A percentile compares a stretch with the other conserved stretches of the same genome.
Conservation (phyloP, 2,888 invertebrate species). For the Callyntrura guangdongensis region DNA sequence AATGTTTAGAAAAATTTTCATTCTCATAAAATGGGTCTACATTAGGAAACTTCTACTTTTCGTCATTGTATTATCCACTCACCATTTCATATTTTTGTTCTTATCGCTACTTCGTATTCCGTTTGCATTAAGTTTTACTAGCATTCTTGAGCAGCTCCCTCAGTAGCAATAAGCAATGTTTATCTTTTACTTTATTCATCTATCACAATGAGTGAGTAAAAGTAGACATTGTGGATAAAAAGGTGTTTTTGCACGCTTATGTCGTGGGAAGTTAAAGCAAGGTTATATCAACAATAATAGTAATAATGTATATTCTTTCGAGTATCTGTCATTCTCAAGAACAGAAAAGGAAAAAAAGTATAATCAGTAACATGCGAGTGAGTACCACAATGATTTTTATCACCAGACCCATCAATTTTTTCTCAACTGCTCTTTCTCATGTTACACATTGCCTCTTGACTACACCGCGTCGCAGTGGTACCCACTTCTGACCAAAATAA, state of each 20-base stretch:
- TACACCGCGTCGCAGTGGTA: neutral
- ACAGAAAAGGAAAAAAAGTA: conserved; percentile 4
- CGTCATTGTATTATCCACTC: no score
- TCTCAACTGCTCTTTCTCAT: conserved; percentile 58
- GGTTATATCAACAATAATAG: conserved; percentile 11
- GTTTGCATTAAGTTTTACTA: no score
- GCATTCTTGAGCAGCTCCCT: no score
- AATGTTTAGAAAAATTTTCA: no score
- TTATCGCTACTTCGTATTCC: no score
- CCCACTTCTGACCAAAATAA: no score
- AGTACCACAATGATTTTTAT: conserved; percentile 64
- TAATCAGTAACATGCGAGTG: conserved; percentile 17
- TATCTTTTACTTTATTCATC: neutral
- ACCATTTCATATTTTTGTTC: no score
- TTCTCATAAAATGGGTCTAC: no score
- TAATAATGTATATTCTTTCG: neutral
- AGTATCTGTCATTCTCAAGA: neutral
- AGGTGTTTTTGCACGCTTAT: neutral
- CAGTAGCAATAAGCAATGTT: no score
- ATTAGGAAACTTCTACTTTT: no score
- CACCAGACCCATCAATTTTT: conserved; percentile 70
- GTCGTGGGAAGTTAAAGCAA: neutral
- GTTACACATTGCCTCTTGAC: conserved; percentile 15
- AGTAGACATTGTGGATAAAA: neutral
- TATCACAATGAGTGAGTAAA: neutral